A percentile compares a stretch with the other conserved stretches of the same genome.
phyloP scores from a whole-genome alignment of 2,797 vertebrate species.

The Aselliscus stoliczkanus region DNA sequence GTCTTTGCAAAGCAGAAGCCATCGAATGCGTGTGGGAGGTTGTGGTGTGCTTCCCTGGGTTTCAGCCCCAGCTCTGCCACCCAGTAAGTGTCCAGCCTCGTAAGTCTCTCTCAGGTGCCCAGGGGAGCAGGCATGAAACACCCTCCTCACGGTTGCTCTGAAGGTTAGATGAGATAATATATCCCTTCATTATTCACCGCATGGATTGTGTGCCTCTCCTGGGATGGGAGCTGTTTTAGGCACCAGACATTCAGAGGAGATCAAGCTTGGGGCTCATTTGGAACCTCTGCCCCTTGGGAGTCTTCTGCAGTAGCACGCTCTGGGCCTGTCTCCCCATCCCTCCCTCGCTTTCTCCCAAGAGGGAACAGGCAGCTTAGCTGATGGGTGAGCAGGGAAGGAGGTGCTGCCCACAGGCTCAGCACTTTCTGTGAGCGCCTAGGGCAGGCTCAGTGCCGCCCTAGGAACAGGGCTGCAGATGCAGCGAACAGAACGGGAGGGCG shows the following conservation, averaged over 20 bases:
- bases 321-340: neutral
- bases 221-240: neutral
- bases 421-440: no score
- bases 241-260: neutral
- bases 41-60: neutral
- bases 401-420: neutral
- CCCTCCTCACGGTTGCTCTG: neutral
- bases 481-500: neutral
- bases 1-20: neutral
- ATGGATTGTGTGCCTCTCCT: no score
- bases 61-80: neutral
- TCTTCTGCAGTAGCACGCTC: neutral
- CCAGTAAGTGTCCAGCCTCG: neutral
- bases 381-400: neutral
- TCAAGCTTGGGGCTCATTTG: neutral
- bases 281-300: neutral
- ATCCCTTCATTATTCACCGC: neutral
- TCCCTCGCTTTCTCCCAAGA: neutral
- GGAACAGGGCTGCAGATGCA: no score
- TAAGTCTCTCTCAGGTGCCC: neutral
- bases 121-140: neutral
- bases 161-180: neutral
- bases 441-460: neutral
- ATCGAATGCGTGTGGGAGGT: neutral
- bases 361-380: neutral